Conservation (phyloP, 2,797 vertebrate genomes). For the Myiotriccus ornatus region DNA sequence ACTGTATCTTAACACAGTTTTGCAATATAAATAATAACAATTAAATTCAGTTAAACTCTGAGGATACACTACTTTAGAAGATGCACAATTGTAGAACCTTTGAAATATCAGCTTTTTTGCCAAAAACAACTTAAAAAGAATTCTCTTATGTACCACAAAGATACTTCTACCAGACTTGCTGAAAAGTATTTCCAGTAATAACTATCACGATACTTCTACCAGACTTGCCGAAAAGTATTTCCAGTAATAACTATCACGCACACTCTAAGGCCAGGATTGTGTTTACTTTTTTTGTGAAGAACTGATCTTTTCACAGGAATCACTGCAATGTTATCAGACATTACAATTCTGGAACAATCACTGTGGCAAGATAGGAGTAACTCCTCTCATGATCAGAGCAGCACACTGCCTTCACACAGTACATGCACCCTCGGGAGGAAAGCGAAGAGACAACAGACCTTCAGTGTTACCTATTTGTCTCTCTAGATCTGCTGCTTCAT, state of each 20-base stretch:
- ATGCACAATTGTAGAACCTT: background rate
- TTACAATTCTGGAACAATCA: background rate
- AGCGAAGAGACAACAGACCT: conserved; percentile 55
- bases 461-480: conserved; percentile 92
- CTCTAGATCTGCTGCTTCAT: conserved; percentile 96
- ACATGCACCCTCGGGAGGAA: conserved; percentile 36
- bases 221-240: background rate
- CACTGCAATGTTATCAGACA: background rate
- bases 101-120: background rate
- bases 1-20: background rate
- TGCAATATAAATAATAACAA: background rate
- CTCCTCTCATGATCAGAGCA: background rate
- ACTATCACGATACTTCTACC: background rate
- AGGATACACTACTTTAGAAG: background rate
- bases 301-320: background rate
- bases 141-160: background rate
- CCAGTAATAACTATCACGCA: background rate
- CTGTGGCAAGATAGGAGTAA: background rate
- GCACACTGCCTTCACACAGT: background rate
- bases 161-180: background rate
- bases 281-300: background rate
- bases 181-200: no score
- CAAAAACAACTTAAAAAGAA: background rate
- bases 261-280: background rate
- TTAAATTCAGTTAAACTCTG: background rate